Conservation (phyloP, 2,888 invertebrate species). For the Caenorhabditis macrosperma region DNA sequence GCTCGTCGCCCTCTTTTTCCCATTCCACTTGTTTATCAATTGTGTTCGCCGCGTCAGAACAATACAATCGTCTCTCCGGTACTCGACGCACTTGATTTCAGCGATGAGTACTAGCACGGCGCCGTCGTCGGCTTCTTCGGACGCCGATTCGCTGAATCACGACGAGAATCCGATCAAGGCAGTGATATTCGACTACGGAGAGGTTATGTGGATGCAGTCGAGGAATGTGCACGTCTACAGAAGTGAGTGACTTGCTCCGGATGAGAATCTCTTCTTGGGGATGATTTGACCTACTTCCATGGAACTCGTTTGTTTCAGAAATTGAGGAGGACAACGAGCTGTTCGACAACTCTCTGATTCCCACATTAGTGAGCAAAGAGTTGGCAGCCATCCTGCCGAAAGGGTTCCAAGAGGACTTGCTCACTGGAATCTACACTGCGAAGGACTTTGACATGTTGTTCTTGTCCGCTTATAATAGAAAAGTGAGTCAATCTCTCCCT, state of each 20-base stretch:
- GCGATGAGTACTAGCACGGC: slow-evolving; percentile 56
- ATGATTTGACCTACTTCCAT: too few species aligned
- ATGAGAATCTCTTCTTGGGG: too few species aligned
- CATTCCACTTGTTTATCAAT: slow-evolving; percentile 37
- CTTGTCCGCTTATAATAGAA: slow-evolving; percentile 49
- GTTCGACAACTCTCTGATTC: slow-evolving; percentile 52
- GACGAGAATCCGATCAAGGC: slow-evolving; percentile 59
- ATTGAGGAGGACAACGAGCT: slow-evolving; percentile 58
- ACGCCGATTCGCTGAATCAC: slow-evolving; percentile 53
- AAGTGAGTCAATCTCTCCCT: too few species aligned
- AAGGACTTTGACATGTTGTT: slow-evolving; percentile 58
- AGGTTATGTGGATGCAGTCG: slow-evolving; percentile 62
- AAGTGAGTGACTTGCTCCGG: slow-evolving; percentile 45
- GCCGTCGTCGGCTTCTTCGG: slow-evolving; percentile 54
- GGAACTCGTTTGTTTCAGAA: slow-evolving; percentile 51
- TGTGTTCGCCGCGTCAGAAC: slow-evolving; percentile 16
- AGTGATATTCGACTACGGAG: slow-evolving; percentile 62
- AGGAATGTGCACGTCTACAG: slow-evolving; percentile 61
- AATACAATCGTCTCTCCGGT: neutral
- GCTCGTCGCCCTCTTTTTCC: slow-evolving; percentile 7
- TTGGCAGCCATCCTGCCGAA: slow-evolving; percentile 50
- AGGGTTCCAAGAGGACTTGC: slow-evolving; percentile 56
- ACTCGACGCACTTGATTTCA: neutral
- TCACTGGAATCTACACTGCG: slow-evolving; percentile 59
- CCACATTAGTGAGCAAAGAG: slow-evolving; percentile 55